These are phyloP conservation scores for Anneissia japonica DNA, from an alignment of 35 echinoderm and acorn worm genomes.

Conservation along the genomic window DNA sequence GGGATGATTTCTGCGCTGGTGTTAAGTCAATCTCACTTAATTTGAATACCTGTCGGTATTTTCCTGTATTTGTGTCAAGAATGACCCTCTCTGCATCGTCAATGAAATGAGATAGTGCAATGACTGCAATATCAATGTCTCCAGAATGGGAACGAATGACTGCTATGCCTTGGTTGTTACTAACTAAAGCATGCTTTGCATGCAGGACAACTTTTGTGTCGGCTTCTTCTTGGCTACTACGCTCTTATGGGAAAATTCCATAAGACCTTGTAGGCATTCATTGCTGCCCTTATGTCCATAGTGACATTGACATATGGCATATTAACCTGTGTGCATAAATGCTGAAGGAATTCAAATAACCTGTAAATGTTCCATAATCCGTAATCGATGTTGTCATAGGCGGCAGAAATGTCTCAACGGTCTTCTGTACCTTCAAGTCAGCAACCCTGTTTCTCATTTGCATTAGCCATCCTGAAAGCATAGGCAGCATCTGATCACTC, in stretches of 20 bases:
- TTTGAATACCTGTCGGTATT: too few species aligned
- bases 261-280: conserved; percentile 32
- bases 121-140: too few species aligned
- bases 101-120: too few species aligned
- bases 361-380: conserved; percentile 25
- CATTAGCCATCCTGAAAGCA: conserved; percentile 8
- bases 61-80: too few species aligned
- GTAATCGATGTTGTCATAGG: conserved; percentile 18
- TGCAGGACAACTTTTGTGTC: too few species aligned
- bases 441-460: conserved; percentile 20
- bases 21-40: too few species aligned
- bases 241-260: conserved; percentile 23
- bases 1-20: too few species aligned
- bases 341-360: conserved; percentile 16
- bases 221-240: too few species aligned
- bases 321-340: conserved; percentile 28
- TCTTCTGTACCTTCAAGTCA: conserved; percentile 6
- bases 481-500: neutral
- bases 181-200: too few species aligned
- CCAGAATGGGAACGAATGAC: too few species aligned
- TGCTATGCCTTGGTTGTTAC: too few species aligned
- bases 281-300: conserved; percentile 22
- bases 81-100: too few species aligned
- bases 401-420: conserved; percentile 22
- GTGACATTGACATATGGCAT: conserved; percentile 40